These are phyloP conservation scores for Potamilus streckersoni DNA, from an alignment of 1,140 invertebrate genomes.

Conservation along the genomic window DNA sequence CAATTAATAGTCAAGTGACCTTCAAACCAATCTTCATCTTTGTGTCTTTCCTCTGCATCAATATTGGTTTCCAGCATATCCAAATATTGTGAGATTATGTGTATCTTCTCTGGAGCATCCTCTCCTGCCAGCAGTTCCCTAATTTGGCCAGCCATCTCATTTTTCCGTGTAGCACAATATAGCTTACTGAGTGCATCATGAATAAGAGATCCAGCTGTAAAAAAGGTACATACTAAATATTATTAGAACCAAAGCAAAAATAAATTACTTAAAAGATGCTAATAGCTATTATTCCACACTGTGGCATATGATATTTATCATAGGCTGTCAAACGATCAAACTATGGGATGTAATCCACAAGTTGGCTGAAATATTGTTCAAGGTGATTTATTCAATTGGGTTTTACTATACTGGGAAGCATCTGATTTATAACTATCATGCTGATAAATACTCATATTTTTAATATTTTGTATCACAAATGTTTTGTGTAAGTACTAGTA, in stretches of 20 bases:
- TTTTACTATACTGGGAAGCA: too few relatives aligned
- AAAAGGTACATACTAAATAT: neutral
- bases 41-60: constrained; percentile 50
- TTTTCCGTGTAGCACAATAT: constrained; percentile 42
- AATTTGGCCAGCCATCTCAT: constrained; percentile 55
- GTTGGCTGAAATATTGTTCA: too few relatives aligned
- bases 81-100: constrained; percentile 57
- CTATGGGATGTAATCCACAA: too few relatives aligned
- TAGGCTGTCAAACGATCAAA: too few relatives aligned
- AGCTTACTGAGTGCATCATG: constrained; percentile 52
- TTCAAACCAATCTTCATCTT: constrained; percentile 65
- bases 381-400: too few relatives aligned
- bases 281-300: neutral
- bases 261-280: neutral
- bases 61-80: constrained; percentile 53
- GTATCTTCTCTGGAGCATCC: constrained; percentile 52
- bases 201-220: constrained; percentile 52
- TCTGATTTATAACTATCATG: too few relatives aligned
- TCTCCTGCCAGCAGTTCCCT: constrained; percentile 47
- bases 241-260: neutral
- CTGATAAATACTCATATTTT: too few relatives aligned
- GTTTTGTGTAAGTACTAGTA: too few relatives aligned
- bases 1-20: constrained; percentile 26
- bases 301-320: too few relatives aligned
- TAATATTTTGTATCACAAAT: too few relatives aligned